These are phyloP conservation scores for Boleophthalmus pectinirostris DNA, from an alignment of 2,113 vertebrate species.

Conservation along the genomic window DNA sequence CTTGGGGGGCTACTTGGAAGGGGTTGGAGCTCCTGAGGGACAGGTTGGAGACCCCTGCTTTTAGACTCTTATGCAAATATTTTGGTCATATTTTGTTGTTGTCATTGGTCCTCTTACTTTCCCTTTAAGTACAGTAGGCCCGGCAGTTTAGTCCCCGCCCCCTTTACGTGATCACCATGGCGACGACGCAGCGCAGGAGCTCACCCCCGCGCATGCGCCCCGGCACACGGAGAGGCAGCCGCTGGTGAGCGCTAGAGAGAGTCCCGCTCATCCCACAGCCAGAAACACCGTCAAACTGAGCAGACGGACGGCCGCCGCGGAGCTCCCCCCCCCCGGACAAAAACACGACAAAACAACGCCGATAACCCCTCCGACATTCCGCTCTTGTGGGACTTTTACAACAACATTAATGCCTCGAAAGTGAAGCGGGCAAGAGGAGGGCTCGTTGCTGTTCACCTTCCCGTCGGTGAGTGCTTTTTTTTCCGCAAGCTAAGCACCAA, in stretches of 20 bases:
- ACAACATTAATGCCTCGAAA: conserved; percentile 62
- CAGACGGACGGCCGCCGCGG: conserved; percentile 13
- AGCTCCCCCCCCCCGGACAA: conserved; percentile 4
- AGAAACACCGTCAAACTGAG: conserved; percentile 52
- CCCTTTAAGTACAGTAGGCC: conserved; percentile 53
- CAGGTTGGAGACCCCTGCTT: no score
- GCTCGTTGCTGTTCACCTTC: conserved; percentile 68
- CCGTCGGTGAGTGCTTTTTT: conserved; percentile 70
- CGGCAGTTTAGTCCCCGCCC: conserved; percentile 53
- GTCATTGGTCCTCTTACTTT: conserved; percentile 31
- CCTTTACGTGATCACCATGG: conserved; percentile 69
- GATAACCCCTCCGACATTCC: neutral
- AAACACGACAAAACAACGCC: conserved; percentile 23
- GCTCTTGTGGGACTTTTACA: conserved; percentile 20
- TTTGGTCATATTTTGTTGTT: conserved; percentile 31
- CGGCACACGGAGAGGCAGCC: conserved; percentile 53
- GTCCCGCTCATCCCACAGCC: conserved; percentile 66
- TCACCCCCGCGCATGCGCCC: conserved; percentile 2
- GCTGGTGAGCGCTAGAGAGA: conserved; percentile 44
- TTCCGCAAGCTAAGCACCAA: conserved; percentile 59
- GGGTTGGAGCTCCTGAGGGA: no score
- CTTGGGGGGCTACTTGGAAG: no score
- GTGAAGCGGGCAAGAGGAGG: conserved; percentile 66
- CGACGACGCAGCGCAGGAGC: conserved; percentile 67
- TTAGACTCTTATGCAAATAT: no score